These are phyloP conservation scores for Echinometra lucunter DNA, from an alignment of 53 echinoderm and acorn worm genomes.

Conservation along the genomic window DNA sequence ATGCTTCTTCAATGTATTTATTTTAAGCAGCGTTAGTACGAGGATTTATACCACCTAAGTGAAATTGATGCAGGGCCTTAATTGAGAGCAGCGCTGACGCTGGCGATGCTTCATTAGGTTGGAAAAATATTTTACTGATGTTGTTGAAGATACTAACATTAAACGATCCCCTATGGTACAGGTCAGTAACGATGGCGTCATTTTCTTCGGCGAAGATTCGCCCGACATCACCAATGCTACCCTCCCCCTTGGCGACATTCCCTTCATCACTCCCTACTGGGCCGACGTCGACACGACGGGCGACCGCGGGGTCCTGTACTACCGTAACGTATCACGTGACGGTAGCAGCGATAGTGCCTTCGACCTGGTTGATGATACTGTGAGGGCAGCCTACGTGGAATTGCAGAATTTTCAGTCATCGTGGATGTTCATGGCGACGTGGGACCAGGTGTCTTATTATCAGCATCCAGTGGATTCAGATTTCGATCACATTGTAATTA, in stretches of 20 bases:
- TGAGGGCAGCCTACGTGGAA: conserved; percentile 59
- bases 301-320: conserved; percentile 64
- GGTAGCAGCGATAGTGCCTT: conserved; percentile 60
- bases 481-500: neutral
- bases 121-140: no score
- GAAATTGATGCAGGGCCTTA: no score
- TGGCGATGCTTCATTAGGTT: no score
- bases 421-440: conserved; percentile 72
- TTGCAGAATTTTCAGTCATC: conserved; percentile 28
- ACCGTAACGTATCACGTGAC: conserved; percentile 44
- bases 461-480: conserved; percentile 17
- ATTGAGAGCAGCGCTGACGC: no score
- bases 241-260: conserved; percentile 48
- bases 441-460: conserved; percentile 78
- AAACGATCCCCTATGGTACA: neutral
- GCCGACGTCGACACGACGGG: conserved; percentile 66
- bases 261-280: conserved; percentile 73
- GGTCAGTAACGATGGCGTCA: conserved; percentile 77
- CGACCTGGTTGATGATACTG: conserved; percentile 30
- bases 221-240: conserved; percentile 20
- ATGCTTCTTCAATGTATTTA: no score
- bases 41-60: no score
- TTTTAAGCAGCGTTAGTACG: no score
- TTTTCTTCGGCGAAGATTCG: conserved; percentile 60
- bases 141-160: neutral